These are phyloP conservation scores for Hypsibius dujardini DNA, from an alignment of 1,140 invertebrate species.

Conservation along the genomic window DNA sequence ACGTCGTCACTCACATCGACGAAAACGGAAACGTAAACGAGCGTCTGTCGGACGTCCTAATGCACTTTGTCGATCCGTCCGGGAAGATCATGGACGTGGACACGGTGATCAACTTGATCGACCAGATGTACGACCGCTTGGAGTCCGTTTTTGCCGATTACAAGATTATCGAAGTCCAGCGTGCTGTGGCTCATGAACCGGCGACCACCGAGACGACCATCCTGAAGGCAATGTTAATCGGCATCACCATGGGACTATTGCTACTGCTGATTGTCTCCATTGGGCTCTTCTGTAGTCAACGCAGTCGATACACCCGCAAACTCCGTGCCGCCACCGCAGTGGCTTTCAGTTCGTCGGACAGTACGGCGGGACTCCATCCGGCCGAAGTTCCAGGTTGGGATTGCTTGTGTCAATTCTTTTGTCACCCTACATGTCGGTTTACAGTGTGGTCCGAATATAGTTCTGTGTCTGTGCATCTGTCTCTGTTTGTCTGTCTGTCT, in stretches of 20 bases:
- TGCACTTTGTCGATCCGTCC: conserved; percentile 14
- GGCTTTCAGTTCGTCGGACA: conserved; percentile 6
- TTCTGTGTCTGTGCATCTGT: no score
- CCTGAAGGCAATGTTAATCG: neutral
- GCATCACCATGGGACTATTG: conserved; percentile 5
- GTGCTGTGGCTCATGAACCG: neutral
- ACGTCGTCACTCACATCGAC: conserved; percentile 14
- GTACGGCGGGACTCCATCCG: conserved; percentile 11
- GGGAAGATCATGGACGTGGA: conserved; percentile 15
- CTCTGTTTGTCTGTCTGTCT: no score
- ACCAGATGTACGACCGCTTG: conserved; percentile 14
- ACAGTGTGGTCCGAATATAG: no score
- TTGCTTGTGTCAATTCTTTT: no score
- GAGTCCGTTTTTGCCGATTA: neutral
- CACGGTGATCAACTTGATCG: neutral
- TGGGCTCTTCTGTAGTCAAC: neutral
- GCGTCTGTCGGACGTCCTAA: conserved; percentile 12
- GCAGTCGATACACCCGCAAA: neutral
- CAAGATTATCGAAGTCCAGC: conserved; percentile 15
- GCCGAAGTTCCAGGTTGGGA: neutral
- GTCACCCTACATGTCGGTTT: no score
- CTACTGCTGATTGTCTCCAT: neutral
- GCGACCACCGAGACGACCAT: conserved; percentile 2
- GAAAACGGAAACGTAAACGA: neutral
- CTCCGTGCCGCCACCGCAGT: conserved; percentile 6